These are phyloP conservation scores for Benthosema pterotum DNA, from an alignment of 2,797 vertebrate species.

Conservation along the genomic window DNA sequence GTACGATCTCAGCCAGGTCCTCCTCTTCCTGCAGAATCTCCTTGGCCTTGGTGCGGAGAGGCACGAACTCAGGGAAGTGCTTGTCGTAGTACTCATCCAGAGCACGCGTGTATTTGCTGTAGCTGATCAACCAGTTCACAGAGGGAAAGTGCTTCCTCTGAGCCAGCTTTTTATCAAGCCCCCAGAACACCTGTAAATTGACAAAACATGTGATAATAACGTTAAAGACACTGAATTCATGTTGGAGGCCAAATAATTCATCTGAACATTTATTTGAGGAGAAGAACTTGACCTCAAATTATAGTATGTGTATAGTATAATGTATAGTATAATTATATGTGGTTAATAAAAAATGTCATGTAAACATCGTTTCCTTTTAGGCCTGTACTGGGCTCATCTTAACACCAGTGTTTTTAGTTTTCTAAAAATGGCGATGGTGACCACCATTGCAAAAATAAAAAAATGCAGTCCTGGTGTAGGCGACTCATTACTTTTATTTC, in stretches of 20 bases:
- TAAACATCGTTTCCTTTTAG: no score
- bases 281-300: no score
- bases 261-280: no score
- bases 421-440: no score
- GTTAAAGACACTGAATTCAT: neutral
- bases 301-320: no score
- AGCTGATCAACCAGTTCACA: slow-evolving; percentile 98
- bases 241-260: no score
- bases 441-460: no score
- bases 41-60: slow-evolving; percentile 94
- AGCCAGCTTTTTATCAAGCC: slow-evolving; percentile 96
- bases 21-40: slow-evolving; percentile 98
- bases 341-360: neutral
- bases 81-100: slow-evolving; percentile 97
- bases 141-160: slow-evolving; percentile 98
- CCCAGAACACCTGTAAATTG: slow-evolving; percentile 90
- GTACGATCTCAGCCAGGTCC: slow-evolving; percentile 96
- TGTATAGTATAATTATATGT: no score
- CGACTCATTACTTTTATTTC: no score
- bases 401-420: no score
- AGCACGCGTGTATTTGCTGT: slow-evolving; percentile 95
- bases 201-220: neutral
- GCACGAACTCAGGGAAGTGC: slow-evolving; percentile 95
- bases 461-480: no score
- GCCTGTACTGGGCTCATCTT: no score